Percentiles rank a stretch among this genome's conserved stretches.
Evolutionary conservation across 2,113 vertebrate species (phyloP).

Genomic region (Pleuronectes platessa): DNA sequence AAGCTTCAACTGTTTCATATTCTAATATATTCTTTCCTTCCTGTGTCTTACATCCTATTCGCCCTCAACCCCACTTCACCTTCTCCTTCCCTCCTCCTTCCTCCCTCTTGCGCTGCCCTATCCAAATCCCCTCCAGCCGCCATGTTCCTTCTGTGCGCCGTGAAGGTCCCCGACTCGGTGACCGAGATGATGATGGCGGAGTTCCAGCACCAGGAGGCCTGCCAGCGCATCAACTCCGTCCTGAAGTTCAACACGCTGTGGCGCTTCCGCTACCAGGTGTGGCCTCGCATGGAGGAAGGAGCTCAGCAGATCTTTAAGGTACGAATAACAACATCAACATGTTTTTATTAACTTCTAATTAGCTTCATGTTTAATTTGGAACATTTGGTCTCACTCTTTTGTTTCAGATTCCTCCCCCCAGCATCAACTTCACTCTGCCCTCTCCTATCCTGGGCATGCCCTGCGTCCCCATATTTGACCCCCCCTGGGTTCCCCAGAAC

Average conservation of each 20-base stretch:
- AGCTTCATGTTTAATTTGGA: background rate
- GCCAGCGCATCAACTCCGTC: constrained; percentile 94
- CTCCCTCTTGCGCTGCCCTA: background rate
- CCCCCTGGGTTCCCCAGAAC: constrained; percentile 97
- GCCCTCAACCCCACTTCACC: background rate
- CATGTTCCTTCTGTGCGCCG: constrained; percentile 98
- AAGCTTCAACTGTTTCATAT: background rate
- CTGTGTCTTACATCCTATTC: background rate
- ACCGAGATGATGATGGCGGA: constrained; percentile 98
- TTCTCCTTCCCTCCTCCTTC: background rate
- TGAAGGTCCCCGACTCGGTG: constrained; percentile 95
- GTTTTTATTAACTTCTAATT: too few species aligned
- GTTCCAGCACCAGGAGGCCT: constrained; percentile 96
- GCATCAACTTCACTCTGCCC: constrained; percentile 98
- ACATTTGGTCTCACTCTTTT: background rate
- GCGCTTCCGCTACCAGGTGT: constrained; percentile 99
- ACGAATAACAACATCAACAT: background rate
- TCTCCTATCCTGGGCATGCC: constrained; percentile 99
- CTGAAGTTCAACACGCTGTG: constrained; percentile 97
- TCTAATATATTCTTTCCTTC: background rate
- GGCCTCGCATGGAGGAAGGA: constrained; percentile 99
- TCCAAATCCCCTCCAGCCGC: constrained; percentile 84
- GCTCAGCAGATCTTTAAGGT: constrained; percentile 99
- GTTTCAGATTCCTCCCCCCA: constrained; percentile 94
- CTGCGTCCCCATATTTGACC: constrained; percentile 98